Evolutionary conservation across 1,140 invertebrate genomes (phyloP).

Genomic region (Scaptodrosophila lebanonensis): DNA sequence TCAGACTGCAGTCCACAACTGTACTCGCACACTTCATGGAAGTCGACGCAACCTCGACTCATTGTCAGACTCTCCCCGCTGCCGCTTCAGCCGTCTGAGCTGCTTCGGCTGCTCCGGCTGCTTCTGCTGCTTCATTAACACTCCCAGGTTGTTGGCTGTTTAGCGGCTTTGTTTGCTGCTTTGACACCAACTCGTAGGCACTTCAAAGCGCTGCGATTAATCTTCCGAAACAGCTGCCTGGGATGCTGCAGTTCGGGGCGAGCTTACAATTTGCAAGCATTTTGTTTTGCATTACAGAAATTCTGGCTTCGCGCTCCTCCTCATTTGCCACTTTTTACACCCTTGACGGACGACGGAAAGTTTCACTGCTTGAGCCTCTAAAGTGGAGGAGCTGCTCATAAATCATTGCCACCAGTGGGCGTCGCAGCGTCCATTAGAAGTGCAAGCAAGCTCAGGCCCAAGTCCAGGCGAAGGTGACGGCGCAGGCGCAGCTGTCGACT

Average conservation of each 20-base stretch:
- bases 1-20: too few species aligned
- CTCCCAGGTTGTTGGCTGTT: constrained; percentile 21
- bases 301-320: constrained; percentile 31
- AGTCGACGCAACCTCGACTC: too few species aligned
- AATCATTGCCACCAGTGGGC: constrained; percentile 63
- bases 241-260: constrained; percentile 29
- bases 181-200: constrained; percentile 35
- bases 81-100: too few species aligned
- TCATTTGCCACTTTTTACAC: constrained; percentile 57
- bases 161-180: constrained; percentile 39
- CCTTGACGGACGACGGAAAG: constrained; percentile 18
- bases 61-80: too few species aligned
- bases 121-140: constrained; percentile 53
- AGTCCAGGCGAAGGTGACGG: too few species aligned
- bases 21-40: too few species aligned
- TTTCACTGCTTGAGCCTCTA: constrained; percentile 5
- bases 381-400: constrained; percentile 58
- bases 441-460: constrained; percentile 61
- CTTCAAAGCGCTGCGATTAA: constrained; percentile 60
- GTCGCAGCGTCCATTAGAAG: constrained; percentile 67
- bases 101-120: not conserved
- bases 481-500: not conserved
- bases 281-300: constrained; percentile 38
- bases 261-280: constrained; percentile 55
- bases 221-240: constrained; percentile 25